Evolutionary conservation across 2,888 invertebrate species (phyloP).

Genomic region (Phoronis australis): DNA sequence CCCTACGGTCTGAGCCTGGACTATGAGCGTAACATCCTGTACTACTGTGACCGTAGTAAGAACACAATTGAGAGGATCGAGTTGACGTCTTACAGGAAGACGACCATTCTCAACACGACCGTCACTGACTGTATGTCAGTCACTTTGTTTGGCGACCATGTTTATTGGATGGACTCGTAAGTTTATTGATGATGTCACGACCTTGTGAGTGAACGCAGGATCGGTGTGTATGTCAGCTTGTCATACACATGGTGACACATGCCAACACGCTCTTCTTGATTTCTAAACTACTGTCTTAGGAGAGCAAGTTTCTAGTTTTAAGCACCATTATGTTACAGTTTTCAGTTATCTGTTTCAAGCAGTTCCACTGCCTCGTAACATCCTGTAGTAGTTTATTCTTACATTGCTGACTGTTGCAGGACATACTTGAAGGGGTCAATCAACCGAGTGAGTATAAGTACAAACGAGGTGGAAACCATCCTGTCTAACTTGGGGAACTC

Average conservation of each 20-base stretch:
- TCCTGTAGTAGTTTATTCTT: no score
- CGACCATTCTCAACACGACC: slow-evolving; percentile 10
- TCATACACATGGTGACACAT: no score
- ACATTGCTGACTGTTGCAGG: slow-evolving; percentile 47
- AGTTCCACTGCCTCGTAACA: no score
- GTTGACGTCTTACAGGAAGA: slow-evolving; percentile 13
- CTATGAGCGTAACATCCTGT: slow-evolving; percentile 64
- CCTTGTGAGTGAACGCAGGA: no score
- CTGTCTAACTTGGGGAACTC: slow-evolving; percentile 62
- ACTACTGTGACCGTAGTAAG: slow-evolving; percentile 72
- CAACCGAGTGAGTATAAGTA: slow-evolving; percentile 61
- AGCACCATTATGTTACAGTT: no score
- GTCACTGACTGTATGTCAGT: slow-evolving; percentile 57
- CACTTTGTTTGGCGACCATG: slow-evolving; percentile 60
- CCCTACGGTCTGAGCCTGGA: slow-evolving; percentile 83
- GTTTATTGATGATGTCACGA: no score
- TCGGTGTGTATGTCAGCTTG: no score
- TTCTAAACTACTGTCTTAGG: no score
- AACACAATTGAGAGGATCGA: slow-evolving; percentile 58
- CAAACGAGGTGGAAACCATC: slow-evolving; percentile 58
- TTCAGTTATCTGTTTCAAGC: no score
- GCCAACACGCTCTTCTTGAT: no score
- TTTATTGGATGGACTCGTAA: slow-evolving; percentile 79
- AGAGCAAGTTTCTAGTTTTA: no score
- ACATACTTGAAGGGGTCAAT: slow-evolving; percentile 63